Base-by-base conservation (phyloP, 2,888 invertebrate species). In the Sialis lutaria region DNA sequence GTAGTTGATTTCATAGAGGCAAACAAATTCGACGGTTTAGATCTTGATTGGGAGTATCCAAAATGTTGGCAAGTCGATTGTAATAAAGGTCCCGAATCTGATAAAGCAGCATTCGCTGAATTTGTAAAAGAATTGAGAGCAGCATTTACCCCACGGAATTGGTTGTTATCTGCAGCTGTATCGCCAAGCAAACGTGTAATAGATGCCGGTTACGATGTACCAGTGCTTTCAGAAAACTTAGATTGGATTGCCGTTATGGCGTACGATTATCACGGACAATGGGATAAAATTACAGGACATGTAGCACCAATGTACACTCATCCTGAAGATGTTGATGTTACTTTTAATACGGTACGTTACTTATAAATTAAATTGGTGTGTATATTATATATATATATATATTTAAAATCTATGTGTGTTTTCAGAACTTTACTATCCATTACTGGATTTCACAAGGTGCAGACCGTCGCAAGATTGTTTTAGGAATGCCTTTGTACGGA, bases 41-140 rank as follows among this genome's bases (percentile, higher is more conserved):
- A 95, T 63, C 69, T 93, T 32, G 91, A 92, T 60, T 93, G 92
- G 92, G 91, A 93, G 59, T 93, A 90, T 62, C 92, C 92, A 0
- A 86, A 81, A 52, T 91, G 90, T 59, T 89, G 89, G 89, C 89
- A 89, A 70, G 82, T 79, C 1, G 83, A 89, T 56, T 90, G 90
- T 57, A 81, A 76, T 44, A 85, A 82, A 60, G 90, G 90, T 1
- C 84, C 83, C 0, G 70, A 68, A 13, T 79, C 86, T 4, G 91
- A 91, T 57, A 91, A 88, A 58, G 68, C 75, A 58, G 81, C 79
- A 0, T 91, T 91, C 58, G 73, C 82, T 1, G 74, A 69, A 48
- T 72, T 89, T 43, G 82, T 90, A 0, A 72, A 69, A 53, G 90
- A 91, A 64, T 64, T 91, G 1, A 75, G 79, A 8, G 68, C 66